These are phyloP conservation scores for Chionoecetes opilio DNA, from an alignment of 1,140 invertebrate species.

Conservation along the genomic window DNA sequence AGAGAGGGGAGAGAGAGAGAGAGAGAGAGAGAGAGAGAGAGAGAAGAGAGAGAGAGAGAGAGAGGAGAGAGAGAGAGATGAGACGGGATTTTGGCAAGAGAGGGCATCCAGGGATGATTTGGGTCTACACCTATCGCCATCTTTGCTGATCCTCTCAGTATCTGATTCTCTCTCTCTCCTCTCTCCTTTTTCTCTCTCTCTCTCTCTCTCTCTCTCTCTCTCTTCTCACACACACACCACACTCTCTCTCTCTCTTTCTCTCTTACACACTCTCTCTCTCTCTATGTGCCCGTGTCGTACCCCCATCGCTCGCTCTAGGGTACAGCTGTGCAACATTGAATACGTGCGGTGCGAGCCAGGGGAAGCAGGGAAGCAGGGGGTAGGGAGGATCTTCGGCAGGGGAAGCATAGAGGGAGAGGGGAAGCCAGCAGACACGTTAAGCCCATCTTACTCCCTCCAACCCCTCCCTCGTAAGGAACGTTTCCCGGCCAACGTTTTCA, in stretches of 20 bases:
- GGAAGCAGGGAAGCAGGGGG: not conserved
- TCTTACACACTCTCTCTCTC: conserved; percentile 42
- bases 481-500: conserved; percentile 16
- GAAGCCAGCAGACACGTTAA: not conserved
- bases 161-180: conserved; percentile 2
- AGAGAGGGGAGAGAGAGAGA: not conserved
- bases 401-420: not conserved
- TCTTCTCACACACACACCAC: no score
- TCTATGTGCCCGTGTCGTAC: not conserved
- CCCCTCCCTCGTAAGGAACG: conserved; percentile 13
- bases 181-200: conserved; percentile 36
- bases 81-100: not conserved
- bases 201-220: conserved; percentile 46
- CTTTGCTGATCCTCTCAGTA: no score
- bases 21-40: not conserved
- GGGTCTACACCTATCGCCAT: no score
- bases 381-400: not conserved
- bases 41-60: not conserved
- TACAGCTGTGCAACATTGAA: not conserved
- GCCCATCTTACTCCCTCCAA: not conserved
- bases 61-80: not conserved
- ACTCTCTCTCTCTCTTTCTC: conserved; percentile 44
- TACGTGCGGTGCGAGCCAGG: not conserved
- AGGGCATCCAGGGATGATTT: not conserved
- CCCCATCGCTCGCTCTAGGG: not conserved